Evolutionary conservation across 2,888 invertebrate genomes (phyloP).

Genomic region (Diplazon laetatorius): DNA sequence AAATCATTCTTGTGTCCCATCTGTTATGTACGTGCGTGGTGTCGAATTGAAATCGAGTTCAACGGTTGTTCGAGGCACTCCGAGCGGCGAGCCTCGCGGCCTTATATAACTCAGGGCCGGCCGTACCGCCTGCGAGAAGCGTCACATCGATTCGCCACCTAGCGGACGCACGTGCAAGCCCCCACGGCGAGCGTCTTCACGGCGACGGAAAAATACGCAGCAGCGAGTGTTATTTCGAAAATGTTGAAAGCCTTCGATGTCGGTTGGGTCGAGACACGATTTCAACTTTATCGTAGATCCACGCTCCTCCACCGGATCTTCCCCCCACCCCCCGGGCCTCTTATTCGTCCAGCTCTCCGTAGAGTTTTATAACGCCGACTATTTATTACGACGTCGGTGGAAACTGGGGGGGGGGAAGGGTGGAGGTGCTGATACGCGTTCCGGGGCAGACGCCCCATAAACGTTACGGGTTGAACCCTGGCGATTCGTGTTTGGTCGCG

Average conservation of each 20-base stretch:
- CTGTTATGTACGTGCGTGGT: background rate
- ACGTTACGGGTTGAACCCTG: constrained; percentile 56
- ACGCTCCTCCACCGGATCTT: constrained; percentile 37
- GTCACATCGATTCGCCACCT: background rate
- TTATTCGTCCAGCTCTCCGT: no score
- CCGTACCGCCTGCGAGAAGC: background rate
- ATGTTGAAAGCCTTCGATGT: constrained; percentile 19
- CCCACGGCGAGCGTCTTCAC: no score
- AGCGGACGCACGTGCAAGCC: no score
- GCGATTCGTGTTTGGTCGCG: constrained; percentile 46
- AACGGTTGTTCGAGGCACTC: background rate
- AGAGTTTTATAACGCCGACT: constrained; percentile 61
- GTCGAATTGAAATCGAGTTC: background rate
- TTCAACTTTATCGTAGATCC: constrained; percentile 37
- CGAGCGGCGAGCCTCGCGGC: background rate
- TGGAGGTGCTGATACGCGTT: constrained; percentile 48
- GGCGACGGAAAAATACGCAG: background rate
- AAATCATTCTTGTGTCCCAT: background rate
- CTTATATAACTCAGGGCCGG: background rate
- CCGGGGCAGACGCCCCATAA: constrained; percentile 58
- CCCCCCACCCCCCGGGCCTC: no score
- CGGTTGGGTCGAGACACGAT: constrained; percentile 47
- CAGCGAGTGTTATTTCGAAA: constrained; percentile 46
- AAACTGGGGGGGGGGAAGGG: constrained; percentile 34
- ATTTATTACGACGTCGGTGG: constrained; percentile 63